A percentile compares a stretch with the other conserved stretches of the same genome.
Conservation (phyloP, 2,888 invertebrate species). For the Acholoe squamosa region DNA sequence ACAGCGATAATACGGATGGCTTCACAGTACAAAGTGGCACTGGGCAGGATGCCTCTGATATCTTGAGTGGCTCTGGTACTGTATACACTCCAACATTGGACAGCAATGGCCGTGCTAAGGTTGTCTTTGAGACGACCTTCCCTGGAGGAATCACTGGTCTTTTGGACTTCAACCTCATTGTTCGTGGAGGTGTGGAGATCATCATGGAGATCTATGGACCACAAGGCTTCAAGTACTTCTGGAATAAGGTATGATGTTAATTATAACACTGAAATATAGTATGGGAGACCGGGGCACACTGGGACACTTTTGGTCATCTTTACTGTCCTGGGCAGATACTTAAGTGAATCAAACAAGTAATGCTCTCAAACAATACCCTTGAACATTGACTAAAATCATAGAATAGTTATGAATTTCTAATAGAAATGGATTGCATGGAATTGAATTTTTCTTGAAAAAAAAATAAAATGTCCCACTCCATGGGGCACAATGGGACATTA, state of each 20-base stretch:
- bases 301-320: no score
- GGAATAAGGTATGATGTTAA: conserved; percentile 47
- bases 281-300: no score
- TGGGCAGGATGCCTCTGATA: conserved; percentile 45
- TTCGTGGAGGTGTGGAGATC: conserved; percentile 22
- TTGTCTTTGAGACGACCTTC: conserved; percentile 23
- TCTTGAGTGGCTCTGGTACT: neutral
- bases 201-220: conserved; percentile 56
- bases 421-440: no score
- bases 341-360: no score
- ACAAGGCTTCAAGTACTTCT: conserved; percentile 49
- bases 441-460: no score
- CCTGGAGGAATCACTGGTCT: conserved; percentile 29
- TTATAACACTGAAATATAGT: no score
- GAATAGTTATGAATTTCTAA: no score
- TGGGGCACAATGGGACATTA: no score
- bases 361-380: no score
- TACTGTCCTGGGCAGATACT: no score
- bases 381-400: no score
- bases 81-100: conserved; percentile 16
- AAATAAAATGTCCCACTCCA: no score
- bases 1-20: neutral
- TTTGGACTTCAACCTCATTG: neutral
- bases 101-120: neutral
- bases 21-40: neutral